phyloP scores from a whole-genome alignment of 2,888 invertebrate genomes.

The Mythimna impura region DNA sequence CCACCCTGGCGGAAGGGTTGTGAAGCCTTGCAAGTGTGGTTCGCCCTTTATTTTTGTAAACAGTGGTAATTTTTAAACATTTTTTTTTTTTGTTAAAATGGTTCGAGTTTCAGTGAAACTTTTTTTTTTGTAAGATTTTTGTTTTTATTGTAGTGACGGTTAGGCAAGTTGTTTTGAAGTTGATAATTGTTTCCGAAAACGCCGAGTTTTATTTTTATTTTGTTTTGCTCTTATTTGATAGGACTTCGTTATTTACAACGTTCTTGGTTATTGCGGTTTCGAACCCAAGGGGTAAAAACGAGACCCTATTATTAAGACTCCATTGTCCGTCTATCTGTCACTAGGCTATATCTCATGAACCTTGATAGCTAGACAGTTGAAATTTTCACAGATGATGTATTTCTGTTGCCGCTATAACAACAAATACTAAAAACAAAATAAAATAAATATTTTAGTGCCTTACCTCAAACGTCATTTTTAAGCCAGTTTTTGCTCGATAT shows the following conservation, averaged over 20 bases:
- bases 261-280: no score
- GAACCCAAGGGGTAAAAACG: no score
- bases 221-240: slow-evolving; percentile 1
- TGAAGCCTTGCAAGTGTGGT: slow-evolving; percentile 81
- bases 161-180: slow-evolving; percentile 21
- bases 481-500: no score
- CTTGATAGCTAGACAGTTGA: no score
- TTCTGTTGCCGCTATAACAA: no score
- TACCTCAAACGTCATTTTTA: no score
- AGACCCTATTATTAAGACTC: no score
- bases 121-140: slow-evolving; percentile 17
- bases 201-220: background rate
- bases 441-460: no score
- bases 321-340: no score
- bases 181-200: slow-evolving; percentile 23
- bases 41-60: slow-evolving; percentile 65
- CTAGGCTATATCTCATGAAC: no score
- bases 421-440: no score
- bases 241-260: background rate
- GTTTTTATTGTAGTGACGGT: background rate
- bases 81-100: slow-evolving; percentile 28
- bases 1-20: slow-evolving; percentile 78
- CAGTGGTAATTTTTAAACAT: slow-evolving; percentile 48
- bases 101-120: slow-evolving; percentile 26
- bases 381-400: no score